Conservation (phyloP, 2,888 invertebrate species). For the Caenorhabditis uteleia region DNA sequence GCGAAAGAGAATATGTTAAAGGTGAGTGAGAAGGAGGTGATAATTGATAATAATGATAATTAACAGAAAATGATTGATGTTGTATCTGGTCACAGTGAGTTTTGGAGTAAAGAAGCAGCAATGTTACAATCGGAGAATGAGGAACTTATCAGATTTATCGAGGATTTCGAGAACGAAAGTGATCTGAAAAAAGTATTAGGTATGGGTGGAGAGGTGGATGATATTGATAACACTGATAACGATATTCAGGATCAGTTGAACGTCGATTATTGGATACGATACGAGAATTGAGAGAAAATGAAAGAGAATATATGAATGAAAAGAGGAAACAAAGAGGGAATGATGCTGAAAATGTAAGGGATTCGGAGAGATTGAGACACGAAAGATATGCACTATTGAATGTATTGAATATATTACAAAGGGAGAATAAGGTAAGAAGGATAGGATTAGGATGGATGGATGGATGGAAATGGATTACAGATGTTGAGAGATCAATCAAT, state of each 20-base stretch:
- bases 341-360: conserved; percentile 21
- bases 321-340: conserved; percentile 29
- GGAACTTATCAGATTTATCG: conserved; percentile 59
- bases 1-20: conserved; percentile 32
- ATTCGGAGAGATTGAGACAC: conserved; percentile 11
- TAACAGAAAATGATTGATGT: conserved; percentile 52
- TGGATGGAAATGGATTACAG: no score
- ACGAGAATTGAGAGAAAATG: conserved; percentile 57
- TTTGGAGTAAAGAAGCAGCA: conserved; percentile 51
- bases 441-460: neutral
- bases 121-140: conserved; percentile 53
- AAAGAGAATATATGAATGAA: conserved; percentile 45
- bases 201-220: conserved; percentile 37
- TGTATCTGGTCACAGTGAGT: conserved; percentile 56
- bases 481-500: conserved; percentile 22
- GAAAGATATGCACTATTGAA: conserved; percentile 28
- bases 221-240: neutral
- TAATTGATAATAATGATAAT: no score
- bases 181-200: conserved; percentile 60
- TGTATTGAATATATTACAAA: conserved; percentile 30
- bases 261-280: conserved; percentile 60
- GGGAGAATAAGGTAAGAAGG: conserved; percentile 26
- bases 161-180: conserved; percentile 61
- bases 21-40: no score
- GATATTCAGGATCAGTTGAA: conserved; percentile 56